Conservation (phyloP, 2,113 vertebrate species). For the Pedetes capensis region DNA sequence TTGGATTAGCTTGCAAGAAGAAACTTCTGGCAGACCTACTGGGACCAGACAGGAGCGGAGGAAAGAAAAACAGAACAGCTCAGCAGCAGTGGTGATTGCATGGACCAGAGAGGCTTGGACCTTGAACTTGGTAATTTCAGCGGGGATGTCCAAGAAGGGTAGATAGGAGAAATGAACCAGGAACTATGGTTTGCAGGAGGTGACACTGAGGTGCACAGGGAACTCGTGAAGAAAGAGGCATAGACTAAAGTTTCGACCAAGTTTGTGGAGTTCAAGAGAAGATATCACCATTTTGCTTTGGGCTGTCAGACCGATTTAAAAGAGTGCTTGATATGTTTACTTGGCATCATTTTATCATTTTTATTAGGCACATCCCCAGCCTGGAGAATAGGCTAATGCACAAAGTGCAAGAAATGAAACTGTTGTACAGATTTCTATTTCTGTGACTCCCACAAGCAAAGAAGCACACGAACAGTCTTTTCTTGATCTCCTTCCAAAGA, state of each 20-base stretch:
- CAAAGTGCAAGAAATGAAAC: conserved; percentile 28
- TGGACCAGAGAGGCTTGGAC: neutral
- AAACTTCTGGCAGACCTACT: neutral
- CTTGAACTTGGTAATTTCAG: neutral
- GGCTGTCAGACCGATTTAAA: neutral
- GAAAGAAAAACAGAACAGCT: neutral
- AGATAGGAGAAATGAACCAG: neutral
- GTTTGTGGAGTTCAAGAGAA: neutral
- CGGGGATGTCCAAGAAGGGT: neutral
- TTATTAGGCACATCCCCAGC: neutral
- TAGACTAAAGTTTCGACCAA: neutral
- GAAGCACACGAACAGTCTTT: conserved; percentile 9
- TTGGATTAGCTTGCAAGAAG: neutral
- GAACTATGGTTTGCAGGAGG: neutral
- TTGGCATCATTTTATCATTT: neutral
- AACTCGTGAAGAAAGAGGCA: neutral
- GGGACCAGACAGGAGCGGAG: neutral
- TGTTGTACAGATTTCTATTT: neutral
- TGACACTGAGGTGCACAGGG: neutral
- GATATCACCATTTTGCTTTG: neutral
- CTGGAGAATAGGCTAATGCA: neutral
- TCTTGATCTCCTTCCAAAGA: conserved; percentile 64
- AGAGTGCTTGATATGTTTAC: neutral
- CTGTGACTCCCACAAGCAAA: conserved; percentile 33
- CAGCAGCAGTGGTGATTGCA: neutral